Evolutionary conservation across 2,797 vertebrate species (phyloP), one percentile per base, ranked within the genome.

Genomic region (Rhabdomys pumilio): DNA sequence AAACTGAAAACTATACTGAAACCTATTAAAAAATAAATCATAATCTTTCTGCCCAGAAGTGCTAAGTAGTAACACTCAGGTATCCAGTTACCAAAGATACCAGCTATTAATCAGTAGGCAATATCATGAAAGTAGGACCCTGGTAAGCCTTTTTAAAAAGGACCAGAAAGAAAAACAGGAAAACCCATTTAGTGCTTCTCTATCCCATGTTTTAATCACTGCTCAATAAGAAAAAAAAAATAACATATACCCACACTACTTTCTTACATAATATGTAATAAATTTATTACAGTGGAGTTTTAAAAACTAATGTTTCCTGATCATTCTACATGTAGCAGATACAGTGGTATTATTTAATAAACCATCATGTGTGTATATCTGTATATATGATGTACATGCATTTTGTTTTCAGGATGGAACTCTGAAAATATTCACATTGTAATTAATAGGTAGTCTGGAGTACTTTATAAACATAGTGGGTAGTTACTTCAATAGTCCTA

Each of bases 401-500:
- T 31, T 6, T 34, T 14, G 63, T 80, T 79, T 83, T 55, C 57
- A 80, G 34, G 50, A 19, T 84, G 3, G n/a, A 94, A 67, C n/a
- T 86, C 15, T 65, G 22, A 91, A 89, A 94, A 91, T 24, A 57
- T 22, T 38, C 38, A 38, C 38, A n/a, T 77, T 76, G 57, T 90
- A 82, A 14, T 9, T 31, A 31, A 91, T 55, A 85, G 73, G 47
- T 50, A 31, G 2, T 38, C 77, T 95, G 7, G 26, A 77, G 61
- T 82, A 5, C 24, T 81, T 26, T 75, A 97, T n/a, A 69, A n/a
- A 69, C 14, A 79, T 63, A 91, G 59, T 82, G 44, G 2, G 2
- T 57, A 81, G 89, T 95, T 91, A 95, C 6, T 84, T 87, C 41
- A 75, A 80, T 4, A 31, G 57, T 1, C 6, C 2, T 41, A 73